These are phyloP conservation scores for Malurus alboscapulatus DNA, from an alignment of 2,113 vertebrate genomes.

Conservation along the genomic window DNA sequence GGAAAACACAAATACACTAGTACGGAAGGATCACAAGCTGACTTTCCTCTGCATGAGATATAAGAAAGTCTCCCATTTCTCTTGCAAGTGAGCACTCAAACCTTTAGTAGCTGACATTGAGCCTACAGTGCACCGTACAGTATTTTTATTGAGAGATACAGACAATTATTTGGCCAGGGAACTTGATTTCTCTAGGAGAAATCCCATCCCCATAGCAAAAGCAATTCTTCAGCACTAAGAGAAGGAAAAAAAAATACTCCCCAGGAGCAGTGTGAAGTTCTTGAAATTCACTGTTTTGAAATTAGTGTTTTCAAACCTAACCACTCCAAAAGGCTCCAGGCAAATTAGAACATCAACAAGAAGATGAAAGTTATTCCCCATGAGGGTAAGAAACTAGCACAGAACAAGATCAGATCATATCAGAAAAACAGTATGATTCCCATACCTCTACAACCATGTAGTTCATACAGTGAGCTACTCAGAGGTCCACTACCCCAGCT, in stretches of 20 bases:
- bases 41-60: neutral
- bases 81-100: neutral
- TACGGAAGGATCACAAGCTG: neutral
- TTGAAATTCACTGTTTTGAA: constrained; percentile 4
- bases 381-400: neutral
- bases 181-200: neutral
- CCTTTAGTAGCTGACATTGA: neutral
- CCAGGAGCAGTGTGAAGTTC: neutral
- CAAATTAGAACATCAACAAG: neutral
- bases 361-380: neutral
- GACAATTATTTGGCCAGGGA: neutral
- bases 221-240: neutral
- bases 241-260: neutral
- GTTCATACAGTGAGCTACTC: neutral
- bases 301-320: neutral
- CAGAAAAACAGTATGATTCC: neutral
- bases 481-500: neutral
- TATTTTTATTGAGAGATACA: neutral
- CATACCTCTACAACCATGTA: neutral
- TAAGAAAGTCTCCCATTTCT: neutral
- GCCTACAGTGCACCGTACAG: neutral
- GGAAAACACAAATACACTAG: neutral
- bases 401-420: neutral
- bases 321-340: neutral
- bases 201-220: neutral